These are phyloP conservation scores for Eilema depressum DNA, from an alignment of 2,888 invertebrate species.

Conservation along the genomic window DNA sequence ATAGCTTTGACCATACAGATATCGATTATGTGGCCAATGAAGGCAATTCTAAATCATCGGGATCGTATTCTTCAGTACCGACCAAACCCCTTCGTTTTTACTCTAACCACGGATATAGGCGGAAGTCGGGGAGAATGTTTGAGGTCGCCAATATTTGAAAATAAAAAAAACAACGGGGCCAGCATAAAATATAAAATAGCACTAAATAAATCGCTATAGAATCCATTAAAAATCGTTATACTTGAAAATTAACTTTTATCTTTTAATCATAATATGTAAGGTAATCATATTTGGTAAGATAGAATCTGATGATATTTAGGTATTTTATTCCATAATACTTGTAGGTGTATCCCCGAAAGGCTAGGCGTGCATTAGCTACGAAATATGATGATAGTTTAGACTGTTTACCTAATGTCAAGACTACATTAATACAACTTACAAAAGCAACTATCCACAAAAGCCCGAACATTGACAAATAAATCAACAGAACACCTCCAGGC, in stretches of 20 bases:
- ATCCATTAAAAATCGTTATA: too few species aligned
- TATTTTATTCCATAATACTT: background rate
- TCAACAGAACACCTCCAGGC: background rate
- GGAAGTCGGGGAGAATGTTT: too few species aligned
- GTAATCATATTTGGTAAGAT: background rate
- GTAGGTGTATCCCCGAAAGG: background rate
- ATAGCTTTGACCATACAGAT: background rate
- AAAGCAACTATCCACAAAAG: background rate
- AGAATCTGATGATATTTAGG: background rate
- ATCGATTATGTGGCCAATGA: background rate
- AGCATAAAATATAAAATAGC: too few species aligned
- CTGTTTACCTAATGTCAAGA: background rate
- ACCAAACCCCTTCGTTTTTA: too few species aligned
- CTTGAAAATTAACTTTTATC: too few species aligned
- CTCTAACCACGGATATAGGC: too few species aligned
- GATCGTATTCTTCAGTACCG: too few species aligned
- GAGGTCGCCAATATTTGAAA: too few species aligned
- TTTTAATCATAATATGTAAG: too few species aligned
- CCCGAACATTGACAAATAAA: background rate
- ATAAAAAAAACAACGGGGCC: too few species aligned
- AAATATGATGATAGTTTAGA: background rate
- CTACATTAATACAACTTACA: background rate
- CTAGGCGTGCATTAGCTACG: background rate
- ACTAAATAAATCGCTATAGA: too few species aligned
- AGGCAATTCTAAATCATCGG: background rate